Evolutionary conservation across 2,113 vertebrate species (phyloP).

Genomic region (Sinocyclocheilus rhinocerous): DNA sequence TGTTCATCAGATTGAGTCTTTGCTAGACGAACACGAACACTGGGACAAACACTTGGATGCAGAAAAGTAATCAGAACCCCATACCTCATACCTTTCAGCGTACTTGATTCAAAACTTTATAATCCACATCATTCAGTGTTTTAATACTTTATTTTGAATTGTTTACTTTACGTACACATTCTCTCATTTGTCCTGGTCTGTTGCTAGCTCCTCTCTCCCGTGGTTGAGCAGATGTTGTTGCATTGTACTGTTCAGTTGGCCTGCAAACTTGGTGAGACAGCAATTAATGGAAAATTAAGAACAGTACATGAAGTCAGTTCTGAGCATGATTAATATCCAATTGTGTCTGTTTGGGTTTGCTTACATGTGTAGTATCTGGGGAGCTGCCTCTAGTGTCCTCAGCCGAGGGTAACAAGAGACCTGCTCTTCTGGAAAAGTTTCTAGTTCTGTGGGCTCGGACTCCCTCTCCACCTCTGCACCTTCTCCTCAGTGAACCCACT

Average conservation of each 20-base stretch:
- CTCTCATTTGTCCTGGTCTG: slow-evolving; percentile 12
- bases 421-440: slow-evolving; percentile 77
- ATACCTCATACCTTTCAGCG: no score
- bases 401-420: slow-evolving; percentile 25
- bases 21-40: slow-evolving; percentile 79
- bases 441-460: slow-evolving; percentile 82
- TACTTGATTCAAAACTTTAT: neutral
- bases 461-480: slow-evolving; percentile 81
- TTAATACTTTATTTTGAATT: neutral
- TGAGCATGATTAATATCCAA: neutral
- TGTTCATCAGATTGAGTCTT: slow-evolving; percentile 70
- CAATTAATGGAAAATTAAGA: neutral
- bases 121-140: neutral
- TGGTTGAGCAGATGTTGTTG: slow-evolving; percentile 91
- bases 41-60: slow-evolving; percentile 82
- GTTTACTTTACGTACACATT: neutral
- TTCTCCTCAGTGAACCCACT: slow-evolving; percentile 83
- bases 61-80: slow-evolving; percentile 80
- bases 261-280: slow-evolving; percentile 82
- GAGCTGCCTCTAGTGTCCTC: slow-evolving; percentile 75
- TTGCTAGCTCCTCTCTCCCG: slow-evolving; percentile 82
- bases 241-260: slow-evolving; percentile 88
- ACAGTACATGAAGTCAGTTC: neutral
- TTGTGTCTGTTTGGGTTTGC: slow-evolving; percentile 19
- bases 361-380: slow-evolving; percentile 78